Evolutionary conservation across 2,113 vertebrate species (phyloP).

Genomic region (Elgaria multicarinata): DNA sequence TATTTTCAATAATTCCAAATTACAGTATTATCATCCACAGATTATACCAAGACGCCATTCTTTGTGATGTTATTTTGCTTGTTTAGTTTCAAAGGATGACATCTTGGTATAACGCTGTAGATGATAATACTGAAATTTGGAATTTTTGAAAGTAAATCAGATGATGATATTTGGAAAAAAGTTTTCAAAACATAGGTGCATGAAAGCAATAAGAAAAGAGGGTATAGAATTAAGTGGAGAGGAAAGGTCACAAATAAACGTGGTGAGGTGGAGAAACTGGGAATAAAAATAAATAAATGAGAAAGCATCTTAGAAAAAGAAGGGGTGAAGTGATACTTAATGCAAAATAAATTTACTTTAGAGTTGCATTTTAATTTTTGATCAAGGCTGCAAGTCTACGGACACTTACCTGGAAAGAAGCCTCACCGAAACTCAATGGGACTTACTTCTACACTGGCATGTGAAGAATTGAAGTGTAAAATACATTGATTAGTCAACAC

Average conservation of each 20-base stretch:
- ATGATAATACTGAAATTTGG: neutral
- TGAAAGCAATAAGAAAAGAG: neutral
- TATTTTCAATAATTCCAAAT: no score
- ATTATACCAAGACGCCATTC: no score
- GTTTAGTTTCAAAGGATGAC: neutral
- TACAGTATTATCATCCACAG: no score
- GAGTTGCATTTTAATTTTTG: neutral
- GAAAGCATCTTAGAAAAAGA: neutral
- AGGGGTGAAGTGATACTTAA: neutral
- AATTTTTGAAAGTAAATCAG: neutral
- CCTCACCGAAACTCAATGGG: neutral
- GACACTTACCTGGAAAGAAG: neutral
- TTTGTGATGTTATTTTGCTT: no score
- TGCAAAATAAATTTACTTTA: neutral
- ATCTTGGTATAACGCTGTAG: neutral
- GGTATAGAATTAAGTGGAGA: neutral
- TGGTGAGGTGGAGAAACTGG: neutral
- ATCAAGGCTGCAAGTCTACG: neutral
- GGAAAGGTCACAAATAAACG: neutral
- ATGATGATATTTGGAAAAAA: neutral
- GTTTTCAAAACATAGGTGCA: neutral
- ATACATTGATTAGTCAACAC: neutral
- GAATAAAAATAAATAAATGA: neutral
- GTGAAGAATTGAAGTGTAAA: neutral
- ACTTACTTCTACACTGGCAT: neutral